Conservation (phyloP, 2,113 vertebrate genomes). For the Gnathonemus longibarbis region DNA sequence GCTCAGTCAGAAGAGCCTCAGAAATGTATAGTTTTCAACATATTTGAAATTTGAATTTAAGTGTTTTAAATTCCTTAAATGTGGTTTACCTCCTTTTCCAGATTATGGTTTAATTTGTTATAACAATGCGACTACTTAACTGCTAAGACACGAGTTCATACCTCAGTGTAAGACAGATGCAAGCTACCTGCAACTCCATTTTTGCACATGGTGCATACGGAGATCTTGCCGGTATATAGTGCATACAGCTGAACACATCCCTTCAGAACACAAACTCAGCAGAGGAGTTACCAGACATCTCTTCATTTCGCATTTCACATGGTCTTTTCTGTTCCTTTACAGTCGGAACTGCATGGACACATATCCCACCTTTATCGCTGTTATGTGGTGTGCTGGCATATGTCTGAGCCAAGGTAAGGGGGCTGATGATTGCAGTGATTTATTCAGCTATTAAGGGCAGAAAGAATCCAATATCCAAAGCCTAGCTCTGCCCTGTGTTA, state of each 20-base stretch:
- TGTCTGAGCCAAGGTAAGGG: conserved; percentile 87
- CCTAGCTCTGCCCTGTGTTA: neutral
- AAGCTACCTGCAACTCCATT: neutral
- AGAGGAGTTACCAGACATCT: neutral
- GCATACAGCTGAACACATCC: neutral
- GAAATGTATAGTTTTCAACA: neutral
- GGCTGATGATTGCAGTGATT: neutral
- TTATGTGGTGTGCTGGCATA: conserved; percentile 86
- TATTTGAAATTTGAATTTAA: neutral
- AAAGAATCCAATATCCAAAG: neutral
- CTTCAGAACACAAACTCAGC: neutral
- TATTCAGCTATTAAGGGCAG: neutral
- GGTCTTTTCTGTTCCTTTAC: neutral
- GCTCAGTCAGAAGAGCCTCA: neutral
- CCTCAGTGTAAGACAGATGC: neutral
- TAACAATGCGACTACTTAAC: neutral
- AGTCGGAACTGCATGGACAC: conserved; percentile 89
- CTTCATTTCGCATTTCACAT: neutral
- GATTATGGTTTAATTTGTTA: neutral
- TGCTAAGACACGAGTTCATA: neutral
- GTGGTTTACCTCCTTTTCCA: neutral
- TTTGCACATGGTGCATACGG: neutral
- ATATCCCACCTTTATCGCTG: conserved; percentile 81
- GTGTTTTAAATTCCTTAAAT: neutral
- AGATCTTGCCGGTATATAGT: neutral